These are phyloP conservation scores for Xiphorhynchus erythropygius DNA, from an alignment of 2,797 vertebrate genomes.

Conservation along the genomic window DNA sequence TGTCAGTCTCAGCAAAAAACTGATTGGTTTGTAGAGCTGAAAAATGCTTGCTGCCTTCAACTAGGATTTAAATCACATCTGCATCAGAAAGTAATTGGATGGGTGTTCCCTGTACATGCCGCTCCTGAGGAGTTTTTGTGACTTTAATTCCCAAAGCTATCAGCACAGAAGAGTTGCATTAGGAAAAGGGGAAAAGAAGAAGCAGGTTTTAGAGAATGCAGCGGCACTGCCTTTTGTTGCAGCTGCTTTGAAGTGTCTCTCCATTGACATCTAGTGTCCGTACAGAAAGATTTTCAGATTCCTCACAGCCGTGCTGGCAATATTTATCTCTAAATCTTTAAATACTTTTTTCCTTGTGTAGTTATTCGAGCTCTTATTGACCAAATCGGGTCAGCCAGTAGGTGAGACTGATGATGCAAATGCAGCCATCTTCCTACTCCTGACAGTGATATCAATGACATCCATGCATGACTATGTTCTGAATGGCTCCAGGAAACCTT, in stretches of 20 bases:
- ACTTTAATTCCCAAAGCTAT: neutral
- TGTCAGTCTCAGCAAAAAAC: neutral
- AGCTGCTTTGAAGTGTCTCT: slow-evolving; percentile 41
- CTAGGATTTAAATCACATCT: neutral
- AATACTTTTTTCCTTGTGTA: neutral
- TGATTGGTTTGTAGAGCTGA: neutral
- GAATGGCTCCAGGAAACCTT: neutral
- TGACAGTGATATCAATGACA: neutral
- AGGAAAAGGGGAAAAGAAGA: neutral
- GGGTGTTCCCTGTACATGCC: neutral
- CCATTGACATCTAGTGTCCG: slow-evolving; percentile 62
- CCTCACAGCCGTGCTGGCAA: neutral
- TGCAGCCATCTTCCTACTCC: neutral
- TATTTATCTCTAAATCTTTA: neutral
- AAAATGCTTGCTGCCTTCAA: neutral
- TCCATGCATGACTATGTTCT: neutral
- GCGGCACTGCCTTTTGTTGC: neutral
- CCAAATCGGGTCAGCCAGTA: neutral
- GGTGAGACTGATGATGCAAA: neutral
- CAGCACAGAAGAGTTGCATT: neutral
- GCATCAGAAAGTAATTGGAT: neutral
- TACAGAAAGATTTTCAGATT: neutral
- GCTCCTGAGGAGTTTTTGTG: neutral
- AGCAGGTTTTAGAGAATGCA: neutral
- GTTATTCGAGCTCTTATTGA: neutral